Base-by-base conservation (phyloP, 1,140 invertebrate species). In the Drosophila equinoxialis region DNA sequence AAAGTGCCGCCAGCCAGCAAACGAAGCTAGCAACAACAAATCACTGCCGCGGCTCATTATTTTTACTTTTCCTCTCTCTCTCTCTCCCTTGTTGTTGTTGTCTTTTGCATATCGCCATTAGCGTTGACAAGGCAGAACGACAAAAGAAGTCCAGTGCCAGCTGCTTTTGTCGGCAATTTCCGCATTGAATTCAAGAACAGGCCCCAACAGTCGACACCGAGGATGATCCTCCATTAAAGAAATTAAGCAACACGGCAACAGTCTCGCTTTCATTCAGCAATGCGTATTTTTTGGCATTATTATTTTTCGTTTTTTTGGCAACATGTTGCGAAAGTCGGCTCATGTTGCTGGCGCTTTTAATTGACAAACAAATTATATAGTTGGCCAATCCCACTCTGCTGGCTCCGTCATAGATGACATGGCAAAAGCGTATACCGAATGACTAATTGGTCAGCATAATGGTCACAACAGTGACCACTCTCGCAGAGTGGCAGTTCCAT, bases 311-410 rank as follows among this genome's bases (percentile, higher is more conserved):
- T 23, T 59, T 30, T 17, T 23, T 59, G 57, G 64, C 76, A 79
- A 82, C 79, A 89, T 68, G 77, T 87, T 89, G 84, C 84, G 77
- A 87, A 87, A 89, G 81, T 82, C 45, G 57, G 66, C 54, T 77
- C 71, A 82, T 79, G 71, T 83, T 77, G 81, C 72, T 64, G 68
- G 71, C 68, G 71, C 77, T 84, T 89, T 89, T 89, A 87, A 87
- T 87, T 87, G 84, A 87, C 83, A 86, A 87, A 86, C 82, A 86
- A 86, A 87, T 86, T 82, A 86, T 79, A 86, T 79, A 81, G 71
- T 79, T 77, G 75, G 83, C 83, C 82, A 76, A 81, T 74, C 79
- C 79, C 76, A 37, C 35, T 11, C 35, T 79, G 67, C 35, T 79
- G 67, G 67, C 74, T 13, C 37, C 66, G 66, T 62, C n/a, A 82